Evolutionary conservation across 2,888 invertebrate genomes (phyloP).

Genomic region (Cephalotes varians): DNA sequence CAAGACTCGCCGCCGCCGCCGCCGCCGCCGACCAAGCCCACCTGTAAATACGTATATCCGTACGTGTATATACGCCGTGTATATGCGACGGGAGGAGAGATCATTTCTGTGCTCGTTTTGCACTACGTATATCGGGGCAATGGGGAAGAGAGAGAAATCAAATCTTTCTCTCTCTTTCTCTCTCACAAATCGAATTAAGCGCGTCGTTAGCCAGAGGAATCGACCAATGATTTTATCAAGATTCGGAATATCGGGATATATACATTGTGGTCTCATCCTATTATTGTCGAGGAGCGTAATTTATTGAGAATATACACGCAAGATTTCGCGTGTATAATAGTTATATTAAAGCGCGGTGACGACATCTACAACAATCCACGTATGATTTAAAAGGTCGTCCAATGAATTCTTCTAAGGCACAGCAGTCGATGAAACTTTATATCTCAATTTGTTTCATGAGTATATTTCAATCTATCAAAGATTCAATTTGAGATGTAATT

Average conservation of each 20-base stretch:
- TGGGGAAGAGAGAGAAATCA: background rate
- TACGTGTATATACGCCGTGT: conserved; percentile 16
- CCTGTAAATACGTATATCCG: conserved; percentile 61
- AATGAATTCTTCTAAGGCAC: background rate
- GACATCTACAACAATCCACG: background rate
- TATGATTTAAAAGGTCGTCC: background rate
- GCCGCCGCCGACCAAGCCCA: conserved; percentile 67
- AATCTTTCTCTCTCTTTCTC: background rate
- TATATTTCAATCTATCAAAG: background rate
- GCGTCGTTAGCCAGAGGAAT: conserved; percentile 46
- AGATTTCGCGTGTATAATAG: background rate
- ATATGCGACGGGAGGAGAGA: conserved; percentile 20
- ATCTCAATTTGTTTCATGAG: background rate
- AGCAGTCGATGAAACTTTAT: background rate
- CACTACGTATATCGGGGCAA: conserved; percentile 21
- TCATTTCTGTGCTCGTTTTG: conserved; percentile 45
- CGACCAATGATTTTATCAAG: conserved; percentile 47
- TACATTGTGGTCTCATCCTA: conserved; percentile 29
- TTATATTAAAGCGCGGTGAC: background rate
- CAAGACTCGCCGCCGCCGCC: conserved; percentile 41
- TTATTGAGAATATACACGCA: conserved; percentile 27
- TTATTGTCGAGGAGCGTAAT: conserved; percentile 35
- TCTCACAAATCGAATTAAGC: conserved; percentile 44
- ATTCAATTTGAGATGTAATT: background rate
- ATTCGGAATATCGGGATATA: conserved; percentile 35